Evolutionary conservation across 2,888 invertebrate genomes (phyloP).

Genomic region (Camponotus fellah): DNA sequence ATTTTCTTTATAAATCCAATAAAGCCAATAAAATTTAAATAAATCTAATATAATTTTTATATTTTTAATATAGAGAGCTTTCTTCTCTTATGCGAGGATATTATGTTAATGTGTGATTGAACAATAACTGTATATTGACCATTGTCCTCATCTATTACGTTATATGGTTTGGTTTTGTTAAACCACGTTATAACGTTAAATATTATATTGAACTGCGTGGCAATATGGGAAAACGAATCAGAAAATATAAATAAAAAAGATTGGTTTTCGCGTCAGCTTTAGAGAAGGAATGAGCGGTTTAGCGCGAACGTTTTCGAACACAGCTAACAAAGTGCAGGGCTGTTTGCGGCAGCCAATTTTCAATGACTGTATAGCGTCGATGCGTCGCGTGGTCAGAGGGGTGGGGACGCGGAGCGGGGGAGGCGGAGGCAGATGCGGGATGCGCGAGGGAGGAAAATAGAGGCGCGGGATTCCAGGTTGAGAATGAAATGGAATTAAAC

Average conservation of each 20-base stretch:
- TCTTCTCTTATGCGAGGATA: neutral
- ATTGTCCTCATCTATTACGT: neutral
- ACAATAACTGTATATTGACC: constrained; percentile 20
- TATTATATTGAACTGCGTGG: neutral
- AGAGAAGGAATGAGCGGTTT: constrained; percentile 34
- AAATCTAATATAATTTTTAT: neutral
- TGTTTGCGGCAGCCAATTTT: constrained; percentile 54
- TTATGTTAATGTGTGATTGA: neutral
- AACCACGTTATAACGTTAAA: neutral
- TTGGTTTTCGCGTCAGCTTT: constrained; percentile 9
- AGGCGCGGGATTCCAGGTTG: constrained; percentile 52
- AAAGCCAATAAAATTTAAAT: neutral
- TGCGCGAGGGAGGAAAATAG: constrained; percentile 39
- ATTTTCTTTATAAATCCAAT: neutral
- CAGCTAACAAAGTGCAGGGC: constrained; percentile 48
- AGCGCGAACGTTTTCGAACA: constrained; percentile 30
- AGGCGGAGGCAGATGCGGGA: neutral
- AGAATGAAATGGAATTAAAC: constrained; percentile 78
- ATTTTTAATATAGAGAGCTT: constrained; percentile 9
- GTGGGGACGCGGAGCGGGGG: neutral
- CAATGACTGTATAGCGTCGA: constrained; percentile 49
- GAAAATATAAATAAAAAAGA: constrained; percentile 18
- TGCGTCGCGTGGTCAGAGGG: constrained; percentile 34
- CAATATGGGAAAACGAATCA: neutral
- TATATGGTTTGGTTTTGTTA: neutral